These are phyloP conservation scores for Hemicordylus capensis DNA, from an alignment of 2,113 vertebrate species.

Conservation along the genomic window DNA sequence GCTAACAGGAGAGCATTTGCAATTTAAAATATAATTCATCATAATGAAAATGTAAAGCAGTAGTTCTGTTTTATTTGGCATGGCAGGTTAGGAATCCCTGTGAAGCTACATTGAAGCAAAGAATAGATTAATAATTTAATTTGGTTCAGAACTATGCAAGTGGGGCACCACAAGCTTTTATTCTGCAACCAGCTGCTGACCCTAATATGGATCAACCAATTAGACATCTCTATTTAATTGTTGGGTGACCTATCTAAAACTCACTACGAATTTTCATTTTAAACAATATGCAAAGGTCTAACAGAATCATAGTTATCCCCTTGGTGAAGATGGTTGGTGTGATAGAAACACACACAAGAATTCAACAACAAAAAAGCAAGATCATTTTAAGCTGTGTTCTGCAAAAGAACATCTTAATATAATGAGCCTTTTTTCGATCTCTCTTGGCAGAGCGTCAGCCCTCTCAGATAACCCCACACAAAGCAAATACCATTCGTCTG, in stretches of 20 bases:
- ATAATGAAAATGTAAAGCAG: slow-evolving; percentile 99
- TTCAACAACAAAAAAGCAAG: slow-evolving; percentile 67
- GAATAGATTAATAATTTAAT: slow-evolving; percentile 99
- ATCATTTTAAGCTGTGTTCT: slow-evolving; percentile 79
- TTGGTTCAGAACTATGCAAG: slow-evolving; percentile 86
- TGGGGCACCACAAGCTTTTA: slow-evolving; percentile 76
- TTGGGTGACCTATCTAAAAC: slow-evolving; percentile 81
- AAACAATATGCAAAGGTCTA: slow-evolving; percentile 70
- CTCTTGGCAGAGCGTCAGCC: slow-evolving; percentile 75
- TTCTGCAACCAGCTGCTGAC: slow-evolving; percentile 90
- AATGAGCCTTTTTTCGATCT: slow-evolving; percentile 77
- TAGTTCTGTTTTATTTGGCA: slow-evolving; percentile 95
- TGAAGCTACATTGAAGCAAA: slow-evolving; percentile 91
- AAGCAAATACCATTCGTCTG: slow-evolving; percentile 83
- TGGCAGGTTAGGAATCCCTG: slow-evolving; percentile 97
- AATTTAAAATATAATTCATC: slow-evolving; percentile 97
- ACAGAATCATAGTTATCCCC: slow-evolving; percentile 70
- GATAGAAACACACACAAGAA: slow-evolving; percentile 76
- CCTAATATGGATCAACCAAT: slow-evolving; percentile 92
- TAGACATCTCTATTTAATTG: slow-evolving; percentile 96
- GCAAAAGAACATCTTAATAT: slow-evolving; percentile 82
- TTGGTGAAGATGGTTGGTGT: slow-evolving; percentile 69
- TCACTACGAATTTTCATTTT: slow-evolving; percentile 81
- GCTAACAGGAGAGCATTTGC: slow-evolving; percentile 85
- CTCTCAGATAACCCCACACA: slow-evolving; percentile 81